phyloP scores from a whole-genome alignment of 2,113 vertebrate genomes.

The Enhydra lutris region DNA sequence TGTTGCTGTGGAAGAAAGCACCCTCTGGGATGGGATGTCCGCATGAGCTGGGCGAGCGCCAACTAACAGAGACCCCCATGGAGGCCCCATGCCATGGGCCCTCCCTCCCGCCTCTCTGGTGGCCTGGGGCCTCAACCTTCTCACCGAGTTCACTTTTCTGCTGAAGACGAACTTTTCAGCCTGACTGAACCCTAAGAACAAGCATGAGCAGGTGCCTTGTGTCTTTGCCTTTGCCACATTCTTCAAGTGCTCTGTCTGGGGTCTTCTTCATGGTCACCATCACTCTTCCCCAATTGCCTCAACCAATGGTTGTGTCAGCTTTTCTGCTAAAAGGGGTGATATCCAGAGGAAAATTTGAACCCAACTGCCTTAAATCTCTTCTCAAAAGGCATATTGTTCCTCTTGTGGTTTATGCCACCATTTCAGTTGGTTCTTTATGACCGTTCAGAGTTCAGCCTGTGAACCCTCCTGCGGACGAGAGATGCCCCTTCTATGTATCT shows the following conservation, averaged over 20 bases:
- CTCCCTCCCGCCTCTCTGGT: neutral
- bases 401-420: slow-evolving; percentile 41
- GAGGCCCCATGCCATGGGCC: no score
- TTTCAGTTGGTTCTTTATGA: slow-evolving; percentile 19
- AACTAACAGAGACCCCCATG: neutral
- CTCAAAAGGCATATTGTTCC: slow-evolving; percentile 57
- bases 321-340: slow-evolving; percentile 61
- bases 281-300: slow-evolving; percentile 68
- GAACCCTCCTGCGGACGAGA: slow-evolving; percentile 30
- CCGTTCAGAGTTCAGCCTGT: slow-evolving; percentile 18
- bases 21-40: neutral
- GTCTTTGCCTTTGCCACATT: slow-evolving; percentile 56
- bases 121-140: neutral
- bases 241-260: slow-evolving; percentile 58
- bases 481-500: slow-evolving; percentile 44
- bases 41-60: neutral
- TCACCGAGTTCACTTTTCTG: slow-evolving; percentile 41
- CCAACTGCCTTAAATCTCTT: slow-evolving; percentile 59
- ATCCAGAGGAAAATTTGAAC: slow-evolving; percentile 50
- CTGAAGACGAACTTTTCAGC: neutral
- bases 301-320: slow-evolving; percentile 44
- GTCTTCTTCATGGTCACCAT: slow-evolving; percentile 60
- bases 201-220: slow-evolving; percentile 59
- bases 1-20: neutral
- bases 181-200: slow-evolving; percentile 54